A percentile compares a stretch with the other conserved stretches of the same genome.
phyloP scores from a whole-genome alignment of 1,140 invertebrate genomes.

The Paralvinella palmiformis region DNA sequence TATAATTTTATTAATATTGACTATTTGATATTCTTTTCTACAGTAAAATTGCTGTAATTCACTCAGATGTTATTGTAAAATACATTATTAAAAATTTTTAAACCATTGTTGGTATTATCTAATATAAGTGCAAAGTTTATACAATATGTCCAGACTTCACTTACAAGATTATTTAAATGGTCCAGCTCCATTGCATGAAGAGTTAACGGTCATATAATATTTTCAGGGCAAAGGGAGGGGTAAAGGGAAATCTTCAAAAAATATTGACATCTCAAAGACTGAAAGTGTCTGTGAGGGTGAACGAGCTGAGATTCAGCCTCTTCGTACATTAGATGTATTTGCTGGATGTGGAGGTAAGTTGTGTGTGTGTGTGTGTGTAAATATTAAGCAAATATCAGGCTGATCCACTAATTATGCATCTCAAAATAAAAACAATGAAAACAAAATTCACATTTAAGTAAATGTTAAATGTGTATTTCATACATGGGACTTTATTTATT shows the following conservation, averaged over 20 bases:
- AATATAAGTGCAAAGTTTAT: neutral
- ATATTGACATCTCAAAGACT: slow-evolving; percentile 28
- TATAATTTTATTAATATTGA: neutral
- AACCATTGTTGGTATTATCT: slow-evolving; percentile 11
- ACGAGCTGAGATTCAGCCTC: slow-evolving; percentile 47
- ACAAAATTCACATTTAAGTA: neutral
- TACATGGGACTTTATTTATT: too few relatives aligned
- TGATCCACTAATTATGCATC: neutral
- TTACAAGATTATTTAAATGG: too few relatives aligned
- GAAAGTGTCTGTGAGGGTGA: slow-evolving; percentile 19
- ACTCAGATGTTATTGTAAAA: too few relatives aligned
- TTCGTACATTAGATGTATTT: slow-evolving; percentile 76
- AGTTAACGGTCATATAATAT: too few relatives aligned
- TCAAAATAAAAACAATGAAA: neutral
- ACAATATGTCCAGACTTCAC: too few relatives aligned
- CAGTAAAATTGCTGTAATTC: neutral
- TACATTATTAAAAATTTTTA: neutral
- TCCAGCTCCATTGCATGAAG: too few relatives aligned
- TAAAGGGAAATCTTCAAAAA: slow-evolving; percentile 53
- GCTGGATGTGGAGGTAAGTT: slow-evolving; percentile 75
- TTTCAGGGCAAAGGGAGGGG: slow-evolving; percentile 53
- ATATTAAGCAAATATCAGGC: neutral
- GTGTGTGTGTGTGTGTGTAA: neutral
- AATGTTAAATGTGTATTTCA: neutral
- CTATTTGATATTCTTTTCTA: neutral